Base-by-base conservation (phyloP, 2,888 invertebrate species). In the Rhamnusium bicolor region DNA sequence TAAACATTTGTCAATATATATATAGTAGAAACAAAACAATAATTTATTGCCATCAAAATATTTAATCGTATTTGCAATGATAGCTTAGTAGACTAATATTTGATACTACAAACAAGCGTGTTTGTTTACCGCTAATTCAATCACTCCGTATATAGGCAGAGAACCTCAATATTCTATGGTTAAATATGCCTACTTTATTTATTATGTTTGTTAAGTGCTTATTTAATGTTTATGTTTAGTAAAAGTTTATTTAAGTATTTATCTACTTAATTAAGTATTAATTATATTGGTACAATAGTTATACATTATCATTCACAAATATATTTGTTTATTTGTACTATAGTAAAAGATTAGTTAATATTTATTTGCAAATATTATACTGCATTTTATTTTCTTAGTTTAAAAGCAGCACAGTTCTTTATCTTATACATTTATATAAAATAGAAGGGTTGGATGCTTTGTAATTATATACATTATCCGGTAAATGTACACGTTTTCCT, bases 81-180 rank as follows among this genome's bases (percentile, higher is more conserved):
- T 84, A 85, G 84, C 82, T 84, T 84, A 83, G 84, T 83, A 81
- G 80, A 80, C 84, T 83, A 85, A 85, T 85, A 85, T 85, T 85
- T 85, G 85, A 84, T 83, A 82, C 76, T 78, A 81, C 83, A 84
- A 83, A 83, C 84, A 82, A 71, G 73, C 74, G 72, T 83, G 82
- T 84, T 83, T 84, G 82, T 82, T 82, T 79, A 79, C 83, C 79
- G 78, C 81, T 80, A 83, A 81, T 82, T 79, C 83, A 83, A 85
- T 84, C 84, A 84, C 84, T 82, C 83, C 79, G 84, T 85, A 84
- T 83, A 82, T 81, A 72, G 61, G 51, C 67, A 67, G 67, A 65
- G 63, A 54, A 56, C 67, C 67, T 56, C 63, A 71, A 40, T 71
- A 49, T 65, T 62, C 61, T 53, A 65, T 58, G 56, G 46, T 32